Conservation (phyloP, 2,888 invertebrate species). For the Ypsolopha sequella region DNA sequence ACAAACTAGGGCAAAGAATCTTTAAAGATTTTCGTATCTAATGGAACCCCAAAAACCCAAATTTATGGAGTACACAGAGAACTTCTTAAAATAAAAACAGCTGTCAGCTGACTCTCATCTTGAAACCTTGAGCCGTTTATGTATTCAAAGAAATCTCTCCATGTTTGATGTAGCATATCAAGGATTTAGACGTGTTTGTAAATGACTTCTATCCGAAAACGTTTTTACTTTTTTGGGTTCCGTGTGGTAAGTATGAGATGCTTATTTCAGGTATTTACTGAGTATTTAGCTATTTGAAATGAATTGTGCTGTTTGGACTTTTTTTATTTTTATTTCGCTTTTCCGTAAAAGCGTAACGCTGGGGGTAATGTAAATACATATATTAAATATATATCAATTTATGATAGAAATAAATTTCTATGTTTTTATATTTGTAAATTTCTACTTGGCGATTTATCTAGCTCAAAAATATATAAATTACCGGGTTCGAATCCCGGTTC, state of each 20-base stretch:
- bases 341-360: no score
- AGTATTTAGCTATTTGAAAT: neutral
- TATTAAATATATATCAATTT: no score
- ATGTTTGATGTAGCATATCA: neutral
- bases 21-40: no score
- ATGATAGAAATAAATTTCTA: no score
- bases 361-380: no score
- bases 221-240: neutral
- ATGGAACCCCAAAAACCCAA: no score
- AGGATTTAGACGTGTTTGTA: neutral
- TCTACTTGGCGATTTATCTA: no score
- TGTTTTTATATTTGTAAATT: no score
- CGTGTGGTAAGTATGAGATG: neutral
- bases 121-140: slow-evolving; percentile 28
- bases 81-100: slow-evolving; percentile 7
- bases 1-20: no score
- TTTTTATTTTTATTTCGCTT: neutral
- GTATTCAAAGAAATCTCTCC: slow-evolving; percentile 16
- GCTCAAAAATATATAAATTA: no score
- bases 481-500: no score
- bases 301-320: neutral
- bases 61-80: no score
- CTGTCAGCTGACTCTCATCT: slow-evolving; percentile 37
- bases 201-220: neutral
- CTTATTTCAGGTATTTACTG: neutral